Evolutionary conservation across 2,888 invertebrate genomes (phyloP), one percentile per base, ranked within the genome.

Genomic region (Drosophila diplacantha): DNA sequence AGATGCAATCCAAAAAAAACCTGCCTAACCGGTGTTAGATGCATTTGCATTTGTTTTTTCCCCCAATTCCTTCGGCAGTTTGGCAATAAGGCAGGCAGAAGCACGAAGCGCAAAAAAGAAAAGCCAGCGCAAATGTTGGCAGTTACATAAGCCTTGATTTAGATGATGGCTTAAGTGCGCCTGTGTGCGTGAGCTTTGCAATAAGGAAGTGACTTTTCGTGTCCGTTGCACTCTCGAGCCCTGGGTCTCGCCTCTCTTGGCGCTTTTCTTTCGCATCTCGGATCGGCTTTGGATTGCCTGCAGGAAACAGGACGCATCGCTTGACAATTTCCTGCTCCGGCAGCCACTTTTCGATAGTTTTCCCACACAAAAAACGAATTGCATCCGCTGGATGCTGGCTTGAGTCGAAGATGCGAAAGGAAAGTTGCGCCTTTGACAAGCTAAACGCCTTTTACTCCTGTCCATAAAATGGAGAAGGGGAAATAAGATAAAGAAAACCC

Each of bases 91-190:
- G 29, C 29, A 22, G 11, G 35, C 31, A 49, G 8, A 38, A 37
- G 38, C 18, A 18, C 11, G 31, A 37, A 29, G 29, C 44, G 39
- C 39, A 39, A 57, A 47, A 73, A 73, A 75, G 78, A 81, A 83
- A 47, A 67, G 54, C 41, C 39, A 65, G 63, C 50, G 61, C 60
- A 69, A 71, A 76, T 75, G 65, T 50, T 75, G 74, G 68, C 69
- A 67, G 80, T 80, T 84, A 74, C 81, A 84, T 80, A 82, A 80
- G 84, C 77, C 76, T 83, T 82, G 84, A 75, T 73, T 79, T 79
- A 79, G 74, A 62, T 79, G 82, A 74, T 69, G 81, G 75, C 81
- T 83, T 66, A 79, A 73, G 67, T 75, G 49, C 41, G 39, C 31
- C 39, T 43, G 38, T 41, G 49, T 59, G 53, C 54, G 39, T 49